These are phyloP conservation scores for Zaprionus ornatus DNA, from an alignment of 1,140 invertebrate genomes.

Conservation along the genomic window DNA sequence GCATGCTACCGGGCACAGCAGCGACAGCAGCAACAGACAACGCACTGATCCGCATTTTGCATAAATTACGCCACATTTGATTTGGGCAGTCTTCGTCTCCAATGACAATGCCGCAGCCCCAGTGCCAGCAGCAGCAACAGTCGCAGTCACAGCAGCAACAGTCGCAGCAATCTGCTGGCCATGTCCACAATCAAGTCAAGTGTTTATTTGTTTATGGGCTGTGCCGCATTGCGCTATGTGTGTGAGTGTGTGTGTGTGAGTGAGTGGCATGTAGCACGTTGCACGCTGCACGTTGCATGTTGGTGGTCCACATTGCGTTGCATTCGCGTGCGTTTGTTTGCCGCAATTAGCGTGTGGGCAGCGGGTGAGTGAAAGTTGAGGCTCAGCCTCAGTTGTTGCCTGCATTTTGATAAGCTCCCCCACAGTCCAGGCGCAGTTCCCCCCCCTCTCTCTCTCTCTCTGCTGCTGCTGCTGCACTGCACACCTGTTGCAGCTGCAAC, in stretches of 20 bases:
- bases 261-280: constrained; percentile 47
- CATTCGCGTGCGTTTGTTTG: constrained; percentile 53
- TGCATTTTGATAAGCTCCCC: constrained; percentile 55
- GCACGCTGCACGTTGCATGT: constrained; percentile 44
- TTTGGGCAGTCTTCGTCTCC: constrained; percentile 49
- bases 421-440: constrained; percentile 32
- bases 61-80: constrained; percentile 70
- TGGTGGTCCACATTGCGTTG: constrained; percentile 61
- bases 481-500: constrained; percentile 66
- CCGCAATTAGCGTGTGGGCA: constrained; percentile 62
- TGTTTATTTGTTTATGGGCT: constrained; percentile 76
- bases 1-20: constrained; percentile 27
- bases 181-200: constrained; percentile 73
- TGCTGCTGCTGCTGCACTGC: constrained; percentile 8
- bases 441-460: not conserved
- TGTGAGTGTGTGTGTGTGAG: not conserved
- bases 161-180: constrained; percentile 33
- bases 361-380: constrained; percentile 49
- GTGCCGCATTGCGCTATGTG: constrained; percentile 8
- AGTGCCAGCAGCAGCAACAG: not conserved
- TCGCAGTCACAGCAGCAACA: not conserved
- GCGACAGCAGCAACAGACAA: not conserved
- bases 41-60: constrained; percentile 39
- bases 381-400: constrained; percentile 21
- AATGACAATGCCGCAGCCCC: constrained; percentile 56